These are phyloP conservation scores for Tipula unca DNA, from an alignment of 2,888 invertebrate species.

Conservation along the genomic window DNA sequence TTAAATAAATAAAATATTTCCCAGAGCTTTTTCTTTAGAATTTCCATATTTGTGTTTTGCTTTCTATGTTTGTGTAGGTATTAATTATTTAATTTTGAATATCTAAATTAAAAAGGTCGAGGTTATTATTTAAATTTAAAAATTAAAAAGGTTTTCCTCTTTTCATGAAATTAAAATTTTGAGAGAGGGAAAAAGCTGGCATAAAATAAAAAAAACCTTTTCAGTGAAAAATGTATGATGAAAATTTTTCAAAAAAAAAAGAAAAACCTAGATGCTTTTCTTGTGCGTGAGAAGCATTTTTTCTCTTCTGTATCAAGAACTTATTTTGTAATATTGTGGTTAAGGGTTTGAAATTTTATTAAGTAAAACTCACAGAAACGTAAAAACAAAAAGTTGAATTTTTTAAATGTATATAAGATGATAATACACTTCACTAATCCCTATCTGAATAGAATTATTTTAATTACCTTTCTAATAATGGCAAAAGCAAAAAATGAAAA, in stretches of 20 bases:
- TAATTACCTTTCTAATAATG: neutral
- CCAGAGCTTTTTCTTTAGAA: neutral
- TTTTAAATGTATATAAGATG: neutral
- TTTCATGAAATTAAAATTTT: neutral
- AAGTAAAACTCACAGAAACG: neutral
- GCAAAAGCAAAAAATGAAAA: neutral
- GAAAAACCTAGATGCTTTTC: neutral
- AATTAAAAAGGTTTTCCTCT: neutral
- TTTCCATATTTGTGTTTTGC: neutral
- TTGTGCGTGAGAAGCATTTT: neutral
- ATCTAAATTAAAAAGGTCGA: neutral
- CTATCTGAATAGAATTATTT: neutral
- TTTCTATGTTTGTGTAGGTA: neutral
- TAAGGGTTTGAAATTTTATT: neutral
- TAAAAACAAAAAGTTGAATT: neutral
- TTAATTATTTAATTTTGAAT: neutral
- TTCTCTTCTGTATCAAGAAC: neutral
- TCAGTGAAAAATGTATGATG: neutral
- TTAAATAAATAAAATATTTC: neutral
- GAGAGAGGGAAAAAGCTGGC: neutral
- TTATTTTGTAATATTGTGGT: neutral
- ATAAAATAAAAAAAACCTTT: neutral
- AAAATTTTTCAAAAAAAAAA: neutral
- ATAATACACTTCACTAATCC: constrained; percentile 8
- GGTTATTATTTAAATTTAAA: neutral